phyloP scores from a whole-genome alignment of 1,140 invertebrate species.

The Adoxophyes honmai region DNA sequence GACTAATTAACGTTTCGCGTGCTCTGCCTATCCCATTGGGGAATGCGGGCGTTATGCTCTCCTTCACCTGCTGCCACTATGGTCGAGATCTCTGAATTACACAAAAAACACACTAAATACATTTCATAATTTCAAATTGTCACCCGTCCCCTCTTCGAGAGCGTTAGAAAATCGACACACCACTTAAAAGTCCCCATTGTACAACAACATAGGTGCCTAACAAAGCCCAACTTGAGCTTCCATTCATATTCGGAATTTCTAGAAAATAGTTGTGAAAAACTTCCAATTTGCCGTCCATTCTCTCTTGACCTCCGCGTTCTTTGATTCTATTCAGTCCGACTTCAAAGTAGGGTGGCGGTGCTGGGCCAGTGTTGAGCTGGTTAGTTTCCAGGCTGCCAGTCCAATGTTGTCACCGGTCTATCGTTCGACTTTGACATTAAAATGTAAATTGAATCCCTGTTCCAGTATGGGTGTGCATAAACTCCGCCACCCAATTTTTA shows the following conservation, averaged over 20 bases:
- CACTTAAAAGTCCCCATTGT: not conserved
- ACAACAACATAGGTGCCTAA: not conserved
- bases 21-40: no score
- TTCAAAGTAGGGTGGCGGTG: not conserved
- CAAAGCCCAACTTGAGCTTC: slow-evolving; percentile 8
- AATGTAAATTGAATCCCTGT: slow-evolving; percentile 33
- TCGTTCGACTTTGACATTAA: slow-evolving; percentile 24
- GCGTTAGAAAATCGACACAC: not conserved
- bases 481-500: not conserved
- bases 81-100: no score
- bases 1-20: no score
- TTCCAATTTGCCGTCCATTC: slow-evolving; percentile 4
- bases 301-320: slow-evolving; percentile 3
- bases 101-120: no score
- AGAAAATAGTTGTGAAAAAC: slow-evolving; percentile 11
- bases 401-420: slow-evolving; percentile 23
- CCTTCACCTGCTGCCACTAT: no score
- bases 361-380: not conserved
- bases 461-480: slow-evolving; percentile 11
- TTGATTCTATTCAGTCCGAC: not conserved
- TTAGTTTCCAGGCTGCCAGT: not conserved
- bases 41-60: no score
- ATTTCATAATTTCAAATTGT: not conserved
- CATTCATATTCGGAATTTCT: slow-evolving; percentile 13
- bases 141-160: not conserved